Conservation (phyloP, 2,888 invertebrate species). For the Lepidochrysops patricia region DNA sequence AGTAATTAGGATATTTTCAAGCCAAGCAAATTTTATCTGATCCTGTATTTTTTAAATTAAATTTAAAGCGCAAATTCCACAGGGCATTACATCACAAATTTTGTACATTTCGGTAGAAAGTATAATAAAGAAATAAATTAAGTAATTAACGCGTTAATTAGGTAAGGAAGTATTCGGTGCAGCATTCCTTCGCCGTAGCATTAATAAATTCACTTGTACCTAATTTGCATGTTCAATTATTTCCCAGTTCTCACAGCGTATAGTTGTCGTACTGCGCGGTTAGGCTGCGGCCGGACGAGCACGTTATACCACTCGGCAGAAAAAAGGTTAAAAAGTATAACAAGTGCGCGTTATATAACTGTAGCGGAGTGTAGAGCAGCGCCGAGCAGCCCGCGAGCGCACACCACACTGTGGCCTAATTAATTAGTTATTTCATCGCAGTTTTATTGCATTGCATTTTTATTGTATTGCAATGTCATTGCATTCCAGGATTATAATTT, state of each 20-base stretch:
- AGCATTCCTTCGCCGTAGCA: not conserved
- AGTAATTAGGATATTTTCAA: too few relatives aligned
- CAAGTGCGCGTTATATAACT: not conserved
- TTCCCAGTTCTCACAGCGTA: not conserved
- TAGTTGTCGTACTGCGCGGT: not conserved
- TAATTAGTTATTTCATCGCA: not conserved
- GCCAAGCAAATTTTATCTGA: too few relatives aligned
- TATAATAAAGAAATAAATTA: not conserved
- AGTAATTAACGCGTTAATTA: not conserved
- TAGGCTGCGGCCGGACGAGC: not conserved
- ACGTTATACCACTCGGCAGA: not conserved
- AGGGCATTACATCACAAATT: not conserved
- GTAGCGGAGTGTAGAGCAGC: not conserved
- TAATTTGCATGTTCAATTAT: not conserved
- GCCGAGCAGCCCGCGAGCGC: not conserved
- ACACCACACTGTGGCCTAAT: not conserved
- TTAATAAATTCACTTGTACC: not conserved
- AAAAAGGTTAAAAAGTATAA: constrained; percentile 6
- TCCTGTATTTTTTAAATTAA: too few relatives aligned
- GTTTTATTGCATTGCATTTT: not conserved
- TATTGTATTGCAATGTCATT: not conserved
- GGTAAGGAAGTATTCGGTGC: not conserved
- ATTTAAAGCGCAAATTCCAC: too few relatives aligned
- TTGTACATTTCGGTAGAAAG: not conserved
- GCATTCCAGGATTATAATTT: not conserved